A percentile compares a stretch with the other conserved stretches of the same genome.
These are phyloP conservation scores for Aphidius ervi DNA, from an alignment of 1,140 invertebrate species.

Conservation along the genomic window DNA sequence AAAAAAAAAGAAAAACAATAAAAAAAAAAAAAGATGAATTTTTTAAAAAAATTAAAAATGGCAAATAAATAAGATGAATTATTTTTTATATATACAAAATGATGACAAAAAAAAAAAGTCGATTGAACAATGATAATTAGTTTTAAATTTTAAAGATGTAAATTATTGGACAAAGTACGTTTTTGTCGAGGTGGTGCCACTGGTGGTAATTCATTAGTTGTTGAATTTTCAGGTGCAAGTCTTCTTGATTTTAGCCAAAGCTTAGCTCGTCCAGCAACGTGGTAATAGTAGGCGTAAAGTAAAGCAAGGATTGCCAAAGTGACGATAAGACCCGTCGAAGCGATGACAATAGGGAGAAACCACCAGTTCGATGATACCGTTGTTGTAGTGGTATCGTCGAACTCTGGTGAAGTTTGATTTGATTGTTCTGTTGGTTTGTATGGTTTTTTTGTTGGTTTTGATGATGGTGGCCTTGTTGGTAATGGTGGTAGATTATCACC, in stretches of 20 bases:
- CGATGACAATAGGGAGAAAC: slow-evolving; percentile 47
- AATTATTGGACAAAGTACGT: slow-evolving; percentile 36
- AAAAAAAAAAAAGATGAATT: not conserved
- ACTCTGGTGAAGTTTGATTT: slow-evolving; percentile 12
- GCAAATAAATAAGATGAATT: not conserved
- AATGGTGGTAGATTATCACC: slow-evolving; percentile 48
- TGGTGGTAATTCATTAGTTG: slow-evolving; percentile 39
- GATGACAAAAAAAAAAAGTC: slow-evolving; percentile 14
- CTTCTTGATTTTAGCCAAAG: slow-evolving; percentile 47
- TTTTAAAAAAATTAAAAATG: slow-evolving; percentile 22
- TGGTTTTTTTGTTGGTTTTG: slow-evolving; percentile 24
- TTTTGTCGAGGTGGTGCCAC: slow-evolving; percentile 53
- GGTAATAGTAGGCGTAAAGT: slow-evolving; percentile 51
- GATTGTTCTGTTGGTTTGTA: slow-evolving; percentile 25
- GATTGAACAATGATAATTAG: slow-evolving; percentile 20
- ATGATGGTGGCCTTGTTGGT: slow-evolving; percentile 27
- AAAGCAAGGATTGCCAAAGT: slow-evolving; percentile 47
- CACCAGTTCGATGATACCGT: slow-evolving; percentile 34
- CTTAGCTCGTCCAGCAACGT: slow-evolving; percentile 46
- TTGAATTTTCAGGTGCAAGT: slow-evolving; percentile 24
- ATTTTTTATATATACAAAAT: not conserved
- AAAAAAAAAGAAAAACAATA: slow-evolving; percentile 4
- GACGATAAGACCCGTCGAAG: slow-evolving; percentile 49
- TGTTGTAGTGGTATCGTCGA: slow-evolving; percentile 10
- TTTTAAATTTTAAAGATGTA: slow-evolving; percentile 33